phyloP scores from a whole-genome alignment of 2,113 vertebrate genomes.

The Gnathonemus echidnorhynchus region DNA sequence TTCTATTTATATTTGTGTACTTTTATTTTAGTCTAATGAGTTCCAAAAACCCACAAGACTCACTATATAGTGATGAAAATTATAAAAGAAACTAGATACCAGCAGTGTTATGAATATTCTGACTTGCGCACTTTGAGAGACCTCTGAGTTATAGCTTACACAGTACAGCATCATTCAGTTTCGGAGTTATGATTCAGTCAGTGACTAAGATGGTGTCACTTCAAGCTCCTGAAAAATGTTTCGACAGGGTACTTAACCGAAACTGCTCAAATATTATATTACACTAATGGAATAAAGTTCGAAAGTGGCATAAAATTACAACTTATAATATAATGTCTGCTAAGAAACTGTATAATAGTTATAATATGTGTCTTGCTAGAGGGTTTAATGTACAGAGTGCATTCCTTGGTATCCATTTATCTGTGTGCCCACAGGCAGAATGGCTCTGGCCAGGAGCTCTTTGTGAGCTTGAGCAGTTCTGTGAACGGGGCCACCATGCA shows the following conservation, averaged over 20 bases:
- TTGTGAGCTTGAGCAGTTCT: constrained; percentile 49
- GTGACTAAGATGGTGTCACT: not conserved
- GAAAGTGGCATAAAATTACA: not conserved
- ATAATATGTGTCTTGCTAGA: not conserved
- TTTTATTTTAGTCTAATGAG: not conserved
- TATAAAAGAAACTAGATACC: not conserved
- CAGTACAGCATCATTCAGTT: not conserved
- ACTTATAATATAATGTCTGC: not conserved
- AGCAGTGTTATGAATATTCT: not conserved
- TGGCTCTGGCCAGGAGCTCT: constrained; percentile 37
- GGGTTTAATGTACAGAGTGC: not conserved
- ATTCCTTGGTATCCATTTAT: not conserved
- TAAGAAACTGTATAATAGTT: not conserved
- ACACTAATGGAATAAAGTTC: not conserved
- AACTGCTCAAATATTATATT: not conserved
- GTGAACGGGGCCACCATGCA: constrained; percentile 32
- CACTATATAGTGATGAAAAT: not conserved
- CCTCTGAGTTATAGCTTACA: not conserved
- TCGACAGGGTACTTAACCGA: not conserved
- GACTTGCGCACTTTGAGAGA: not conserved
- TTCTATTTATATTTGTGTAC: not conserved
- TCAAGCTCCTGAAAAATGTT: not conserved
- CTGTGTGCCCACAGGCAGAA: constrained; percentile 41
- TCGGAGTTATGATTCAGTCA: not conserved
- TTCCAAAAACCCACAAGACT: not conserved